Percentiles rank a stretch among this genome's conserved stretches.
These are phyloP conservation scores for Venustaconcha ellipsiformis DNA, from an alignment of 1,140 invertebrate species.

Conservation along the genomic window DNA sequence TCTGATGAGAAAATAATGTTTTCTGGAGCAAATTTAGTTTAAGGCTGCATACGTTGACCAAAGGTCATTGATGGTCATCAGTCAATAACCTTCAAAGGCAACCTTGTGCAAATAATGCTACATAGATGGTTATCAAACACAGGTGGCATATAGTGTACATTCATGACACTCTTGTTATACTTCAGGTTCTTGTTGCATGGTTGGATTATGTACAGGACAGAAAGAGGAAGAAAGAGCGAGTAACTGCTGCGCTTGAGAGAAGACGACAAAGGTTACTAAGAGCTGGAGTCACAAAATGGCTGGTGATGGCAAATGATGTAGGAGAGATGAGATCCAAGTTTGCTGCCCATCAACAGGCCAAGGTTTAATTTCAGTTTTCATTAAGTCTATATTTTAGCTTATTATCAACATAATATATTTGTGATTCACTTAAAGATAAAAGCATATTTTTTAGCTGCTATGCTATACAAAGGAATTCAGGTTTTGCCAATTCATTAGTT, in stretches of 20 bases:
- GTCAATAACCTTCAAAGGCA: no score
- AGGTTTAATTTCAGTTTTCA: slow-evolving; percentile 28
- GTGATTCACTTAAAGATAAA: neutral
- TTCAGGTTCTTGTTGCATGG: slow-evolving; percentile 50
- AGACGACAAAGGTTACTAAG: slow-evolving; percentile 34
- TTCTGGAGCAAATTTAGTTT: no score
- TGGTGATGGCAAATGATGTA: slow-evolving; percentile 49
- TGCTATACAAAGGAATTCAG: neutral
- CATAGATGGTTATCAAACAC: no score
- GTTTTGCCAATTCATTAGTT: neutral
- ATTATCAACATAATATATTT: neutral
- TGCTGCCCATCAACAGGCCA: slow-evolving; percentile 49
- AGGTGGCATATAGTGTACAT: no score
- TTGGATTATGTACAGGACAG: slow-evolving; percentile 31
- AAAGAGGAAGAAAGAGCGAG: slow-evolving; percentile 44
- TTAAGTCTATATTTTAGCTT: neutral
- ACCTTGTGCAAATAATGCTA: no score
- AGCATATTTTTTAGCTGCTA: neutral
- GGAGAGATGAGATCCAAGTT: slow-evolving; percentile 39
- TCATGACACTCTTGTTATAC: neutral
- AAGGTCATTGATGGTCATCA: no score
- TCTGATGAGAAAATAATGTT: no score
- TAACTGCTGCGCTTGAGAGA: slow-evolving; percentile 33
- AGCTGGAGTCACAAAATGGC: slow-evolving; percentile 49
- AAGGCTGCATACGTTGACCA: no score